Percentiles rank a stretch among this genome's conserved stretches.
phyloP scores from a whole-genome alignment of 1,140 invertebrate genomes.

The Wiebesia pumilae region DNA sequence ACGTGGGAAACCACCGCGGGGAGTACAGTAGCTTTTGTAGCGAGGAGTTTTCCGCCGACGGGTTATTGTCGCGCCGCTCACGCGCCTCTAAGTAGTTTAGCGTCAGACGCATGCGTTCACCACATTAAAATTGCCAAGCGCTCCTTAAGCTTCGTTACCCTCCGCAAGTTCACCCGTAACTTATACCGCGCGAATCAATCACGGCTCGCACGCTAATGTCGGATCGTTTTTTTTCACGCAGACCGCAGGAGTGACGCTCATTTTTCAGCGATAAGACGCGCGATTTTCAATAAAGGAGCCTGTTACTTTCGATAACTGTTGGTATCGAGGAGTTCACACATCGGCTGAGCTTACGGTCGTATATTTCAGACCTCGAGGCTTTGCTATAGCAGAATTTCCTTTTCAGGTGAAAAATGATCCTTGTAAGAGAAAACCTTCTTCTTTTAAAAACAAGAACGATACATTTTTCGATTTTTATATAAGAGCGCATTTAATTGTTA shows the following conservation, averaged over 20 bases:
- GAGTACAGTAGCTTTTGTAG: constrained; percentile 58
- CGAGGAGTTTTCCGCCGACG: constrained; percentile 53
- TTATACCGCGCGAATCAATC: constrained; percentile 23
- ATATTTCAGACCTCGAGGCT: background rate
- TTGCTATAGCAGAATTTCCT: too few species aligned
- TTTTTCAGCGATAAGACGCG: background rate
- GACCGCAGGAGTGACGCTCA: background rate
- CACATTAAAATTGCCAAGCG: background rate
- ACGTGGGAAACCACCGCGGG: constrained; percentile 68
- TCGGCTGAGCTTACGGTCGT: background rate
- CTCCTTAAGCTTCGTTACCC: background rate
- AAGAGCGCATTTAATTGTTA: background rate
- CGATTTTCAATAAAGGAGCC: background rate
- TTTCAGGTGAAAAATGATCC: too few species aligned
- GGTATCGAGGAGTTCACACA: background rate
- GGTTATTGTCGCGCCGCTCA: background rate
- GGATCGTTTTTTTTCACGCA: background rate
- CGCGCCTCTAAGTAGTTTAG: too few species aligned
- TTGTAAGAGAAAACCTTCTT: background rate
- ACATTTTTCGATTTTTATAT: background rate
- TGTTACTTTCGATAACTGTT: background rate
- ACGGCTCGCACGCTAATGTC: background rate
- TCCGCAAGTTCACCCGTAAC: background rate
- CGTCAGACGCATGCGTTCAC: constrained; percentile 48
- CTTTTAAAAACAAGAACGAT: background rate